Percentiles rank a stretch among this genome's conserved stretches.
phyloP scores from a whole-genome alignment of 2,113 vertebrate genomes.

The Tauraco erythrolophus region DNA sequence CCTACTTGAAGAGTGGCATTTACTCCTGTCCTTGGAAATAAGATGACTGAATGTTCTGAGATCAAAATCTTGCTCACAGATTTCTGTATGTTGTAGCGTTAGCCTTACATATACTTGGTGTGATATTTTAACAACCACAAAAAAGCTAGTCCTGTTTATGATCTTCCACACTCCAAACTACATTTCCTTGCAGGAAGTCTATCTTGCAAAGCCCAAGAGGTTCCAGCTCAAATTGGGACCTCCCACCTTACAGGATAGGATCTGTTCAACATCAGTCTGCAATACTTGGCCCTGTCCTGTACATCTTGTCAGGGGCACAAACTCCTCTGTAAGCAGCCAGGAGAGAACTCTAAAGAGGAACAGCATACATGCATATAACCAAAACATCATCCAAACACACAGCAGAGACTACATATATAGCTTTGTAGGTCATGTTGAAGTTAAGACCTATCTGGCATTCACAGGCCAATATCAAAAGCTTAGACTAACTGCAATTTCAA shows the following conservation, averaged over 20 bases:
- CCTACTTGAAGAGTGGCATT: neutral
- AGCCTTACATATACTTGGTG: accelerated
- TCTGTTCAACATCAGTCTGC: neutral
- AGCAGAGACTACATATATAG: neutral
- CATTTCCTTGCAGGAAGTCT: neutral
- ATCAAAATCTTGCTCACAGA: neutral
- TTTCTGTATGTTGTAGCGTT: neutral
- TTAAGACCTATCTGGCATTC: neutral
- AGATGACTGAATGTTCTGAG: neutral
- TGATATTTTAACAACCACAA: neutral
- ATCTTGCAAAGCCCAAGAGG: neutral
- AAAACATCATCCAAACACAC: neutral
- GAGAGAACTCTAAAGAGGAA: neutral
- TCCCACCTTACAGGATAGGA: neutral
- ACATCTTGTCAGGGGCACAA: neutral
- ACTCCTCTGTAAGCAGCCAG: neutral
- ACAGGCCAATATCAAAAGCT: neutral
- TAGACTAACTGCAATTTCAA: neutral
- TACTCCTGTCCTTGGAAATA: neutral
- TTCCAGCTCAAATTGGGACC: neutral
- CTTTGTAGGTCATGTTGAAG: accelerated
- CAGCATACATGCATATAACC: accelerated
- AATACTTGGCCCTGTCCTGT: neutral
- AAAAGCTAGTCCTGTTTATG: neutral
- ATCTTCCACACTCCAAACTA: neutral